Conservation (phyloP, 1,140 invertebrate genomes). For the Phymastichus coffea region DNA sequence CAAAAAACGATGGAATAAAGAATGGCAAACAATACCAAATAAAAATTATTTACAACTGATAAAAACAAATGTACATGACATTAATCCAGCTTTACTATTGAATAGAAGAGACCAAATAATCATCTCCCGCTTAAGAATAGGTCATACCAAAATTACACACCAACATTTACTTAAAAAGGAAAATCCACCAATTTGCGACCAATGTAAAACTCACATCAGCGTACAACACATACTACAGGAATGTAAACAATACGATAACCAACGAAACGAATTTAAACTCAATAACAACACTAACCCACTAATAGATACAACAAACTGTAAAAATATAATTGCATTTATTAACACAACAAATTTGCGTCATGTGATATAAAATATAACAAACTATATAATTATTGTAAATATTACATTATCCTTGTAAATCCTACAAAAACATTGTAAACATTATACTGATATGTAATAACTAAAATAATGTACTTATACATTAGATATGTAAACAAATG, state of each 20-base stretch:
- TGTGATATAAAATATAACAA: no score
- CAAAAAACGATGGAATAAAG: neutral
- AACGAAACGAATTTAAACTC: neutral
- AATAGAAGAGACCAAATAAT: slow-evolving; percentile 10
- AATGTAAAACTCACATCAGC: neutral
- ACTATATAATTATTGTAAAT: no score
- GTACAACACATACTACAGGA: neutral
- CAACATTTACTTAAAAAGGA: neutral
- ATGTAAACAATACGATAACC: neutral
- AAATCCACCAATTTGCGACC: neutral
- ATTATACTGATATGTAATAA: no score
- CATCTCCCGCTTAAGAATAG: slow-evolving; percentile 4
- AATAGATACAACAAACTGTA: no score
- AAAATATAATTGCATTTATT: no score
- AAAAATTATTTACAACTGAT: neutral
- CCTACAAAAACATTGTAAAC: no score
- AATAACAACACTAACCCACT: no score
- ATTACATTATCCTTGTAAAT: no score
- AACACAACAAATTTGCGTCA: no score
- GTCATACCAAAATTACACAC: slow-evolving; percentile 14
- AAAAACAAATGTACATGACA: neutral
- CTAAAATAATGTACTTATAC: no score
- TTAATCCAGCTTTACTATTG: neutral
- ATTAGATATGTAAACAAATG: no score
- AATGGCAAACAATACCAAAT: neutral